phyloP scores from a whole-genome alignment of 1,140 invertebrate genomes.

The Belonocnema kinseyi region DNA sequence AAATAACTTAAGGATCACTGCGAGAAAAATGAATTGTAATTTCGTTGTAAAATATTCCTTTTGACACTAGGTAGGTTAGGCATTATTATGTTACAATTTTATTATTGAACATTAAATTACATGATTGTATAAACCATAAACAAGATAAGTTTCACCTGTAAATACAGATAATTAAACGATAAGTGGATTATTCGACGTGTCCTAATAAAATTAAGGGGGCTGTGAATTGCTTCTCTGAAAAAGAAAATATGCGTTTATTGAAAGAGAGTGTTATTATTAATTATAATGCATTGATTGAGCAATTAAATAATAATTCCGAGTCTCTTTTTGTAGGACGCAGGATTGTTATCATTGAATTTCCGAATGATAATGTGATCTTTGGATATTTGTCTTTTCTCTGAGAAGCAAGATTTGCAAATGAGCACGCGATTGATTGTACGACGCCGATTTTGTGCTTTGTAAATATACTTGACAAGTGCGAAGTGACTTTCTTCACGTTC shows the following conservation, averaged over 20 bases:
- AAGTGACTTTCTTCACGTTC: constrained; percentile 59
- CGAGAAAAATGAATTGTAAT: constrained; percentile 66
- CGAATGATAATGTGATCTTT: not conserved
- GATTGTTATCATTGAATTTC: not conserved
- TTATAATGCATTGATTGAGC: constrained; percentile 28
- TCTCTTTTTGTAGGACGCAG: constrained; percentile 26
- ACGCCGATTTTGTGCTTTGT: constrained; percentile 26
- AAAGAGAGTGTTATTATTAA: constrained; percentile 33
- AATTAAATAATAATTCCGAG: constrained; percentile 31
- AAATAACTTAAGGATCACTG: constrained; percentile 41
- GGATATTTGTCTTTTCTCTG: not conserved
- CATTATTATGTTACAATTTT: constrained; percentile 74
- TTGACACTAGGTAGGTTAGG: constrained; percentile 69
- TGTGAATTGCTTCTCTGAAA: constrained; percentile 59
- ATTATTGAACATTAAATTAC: constrained; percentile 72
- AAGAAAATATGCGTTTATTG: constrained; percentile 39
- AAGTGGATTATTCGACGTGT: constrained; percentile 64
- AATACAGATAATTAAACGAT: constrained; percentile 69
- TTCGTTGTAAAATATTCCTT: constrained; percentile 76
- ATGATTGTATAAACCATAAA: constrained; percentile 73
- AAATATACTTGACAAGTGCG: constrained; percentile 32
- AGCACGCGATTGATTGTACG: constrained; percentile 25
- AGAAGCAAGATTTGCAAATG: constrained; percentile 19
- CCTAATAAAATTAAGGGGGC: constrained; percentile 69
- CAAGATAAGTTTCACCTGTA: constrained; percentile 70